A percentile compares a stretch with the other conserved stretches of the same genome.
These are phyloP conservation scores for Acronicta alni DNA, from an alignment of 2,888 invertebrate genomes.

Conservation along the genomic window DNA sequence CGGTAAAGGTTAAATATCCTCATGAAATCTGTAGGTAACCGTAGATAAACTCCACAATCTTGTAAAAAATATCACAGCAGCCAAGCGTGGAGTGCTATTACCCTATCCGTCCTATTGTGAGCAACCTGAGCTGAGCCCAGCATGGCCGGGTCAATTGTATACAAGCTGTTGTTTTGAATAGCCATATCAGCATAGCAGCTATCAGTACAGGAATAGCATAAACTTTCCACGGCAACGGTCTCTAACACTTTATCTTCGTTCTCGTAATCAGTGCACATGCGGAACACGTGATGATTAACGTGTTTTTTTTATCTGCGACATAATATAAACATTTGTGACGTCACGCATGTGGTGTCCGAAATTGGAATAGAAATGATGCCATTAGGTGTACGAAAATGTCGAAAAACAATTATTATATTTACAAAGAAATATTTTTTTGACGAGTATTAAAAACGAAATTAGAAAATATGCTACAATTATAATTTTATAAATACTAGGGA, in stretches of 20 bases:
- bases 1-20: too few species aligned
- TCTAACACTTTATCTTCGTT: constrained; percentile 26
- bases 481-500: too few species aligned
- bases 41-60: too few species aligned
- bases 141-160: neutral
- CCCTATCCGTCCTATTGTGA: neutral
- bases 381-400: too few species aligned
- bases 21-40: too few species aligned
- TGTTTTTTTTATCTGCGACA: constrained; percentile 33
- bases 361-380: neutral
- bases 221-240: constrained; percentile 40
- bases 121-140: too few species aligned
- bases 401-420: too few species aligned
- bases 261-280: constrained; percentile 34
- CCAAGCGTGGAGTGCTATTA: neutral
- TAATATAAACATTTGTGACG: constrained; percentile 23
- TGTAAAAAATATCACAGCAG: too few species aligned
- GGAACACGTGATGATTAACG: constrained; percentile 34
- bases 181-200: constrained; percentile 3
- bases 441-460: too few species aligned
- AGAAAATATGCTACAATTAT: too few species aligned
- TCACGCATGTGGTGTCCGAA: constrained; percentile 13
- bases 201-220: constrained; percentile 40
- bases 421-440: too few species aligned
- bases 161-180: constrained; percentile 20